A percentile compares a stretch with the other conserved stretches of the same genome.
phyloP scores from a whole-genome alignment of 1,140 invertebrate species.

The Palaemon carinicauda region DNA sequence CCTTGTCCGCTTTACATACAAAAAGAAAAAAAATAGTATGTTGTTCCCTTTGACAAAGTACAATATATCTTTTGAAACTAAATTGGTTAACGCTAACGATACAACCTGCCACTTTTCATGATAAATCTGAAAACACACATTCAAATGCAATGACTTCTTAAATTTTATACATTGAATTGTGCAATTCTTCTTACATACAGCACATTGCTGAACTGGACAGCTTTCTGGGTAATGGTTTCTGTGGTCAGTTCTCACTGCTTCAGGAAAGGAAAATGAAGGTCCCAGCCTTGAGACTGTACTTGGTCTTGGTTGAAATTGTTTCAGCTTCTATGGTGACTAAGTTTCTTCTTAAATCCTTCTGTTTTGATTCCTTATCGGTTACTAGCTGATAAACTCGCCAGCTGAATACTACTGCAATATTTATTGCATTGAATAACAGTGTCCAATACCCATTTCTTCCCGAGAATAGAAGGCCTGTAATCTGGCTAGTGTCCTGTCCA shows the following conservation, averaged over 20 bases:
- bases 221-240: conserved; percentile 20
- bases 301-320: conserved; percentile 25
- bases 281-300: background rate
- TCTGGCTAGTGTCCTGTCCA: conserved; percentile 23
- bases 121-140: conserved; percentile 21
- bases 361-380: no score
- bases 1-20: no score
- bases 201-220: conserved; percentile 21
- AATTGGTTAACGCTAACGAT: no score
- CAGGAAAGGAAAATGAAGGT: conserved; percentile 8
- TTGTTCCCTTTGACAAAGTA: no score
- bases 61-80: no score
- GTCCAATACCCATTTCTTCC: conserved; percentile 47
- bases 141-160: conserved; percentile 23
- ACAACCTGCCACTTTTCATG: conserved; percentile 32
- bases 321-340: conserved; percentile 29
- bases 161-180: conserved; percentile 24
- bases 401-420: conserved; percentile 25
- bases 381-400: conserved; percentile 12
- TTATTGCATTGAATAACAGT: conserved; percentile 28
- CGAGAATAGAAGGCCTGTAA: conserved; percentile 24
- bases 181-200: conserved; percentile 40
- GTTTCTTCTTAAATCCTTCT: conserved; percentile 23
- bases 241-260: conserved; percentile 15
- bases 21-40: no score